Percentiles rank a stretch among this genome's conserved stretches.
These are phyloP conservation scores for Lithosia quadra DNA, from an alignment of 2,888 invertebrate species.

Conservation along the genomic window DNA sequence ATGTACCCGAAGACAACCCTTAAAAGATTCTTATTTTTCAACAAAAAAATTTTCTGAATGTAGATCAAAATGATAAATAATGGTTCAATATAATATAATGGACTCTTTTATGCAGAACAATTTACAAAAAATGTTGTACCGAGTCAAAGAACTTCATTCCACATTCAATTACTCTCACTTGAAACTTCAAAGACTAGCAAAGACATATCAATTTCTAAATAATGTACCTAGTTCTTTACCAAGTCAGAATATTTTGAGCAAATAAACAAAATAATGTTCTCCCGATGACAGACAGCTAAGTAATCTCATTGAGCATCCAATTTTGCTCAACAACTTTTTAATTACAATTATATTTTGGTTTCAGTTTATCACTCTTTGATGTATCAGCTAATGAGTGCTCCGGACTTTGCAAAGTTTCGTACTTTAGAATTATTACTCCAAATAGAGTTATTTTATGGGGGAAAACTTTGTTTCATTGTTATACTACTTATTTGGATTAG, in stretches of 20 bases:
- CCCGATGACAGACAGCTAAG: constrained; percentile 19
- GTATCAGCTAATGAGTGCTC: constrained; percentile 38
- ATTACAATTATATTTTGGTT: constrained; percentile 41
- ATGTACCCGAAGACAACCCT: not conserved
- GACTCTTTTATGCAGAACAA: not conserved
- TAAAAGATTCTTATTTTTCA: not conserved
- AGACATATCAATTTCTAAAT: constrained; percentile 24
- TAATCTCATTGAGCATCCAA: constrained; percentile 28
- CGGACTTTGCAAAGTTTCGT: constrained; percentile 21
- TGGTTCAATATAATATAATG: not conserved
- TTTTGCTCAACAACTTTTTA: constrained; percentile 39
- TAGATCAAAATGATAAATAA: not conserved
- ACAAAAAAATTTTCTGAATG: not conserved
- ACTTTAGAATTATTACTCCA: constrained; percentile 31
- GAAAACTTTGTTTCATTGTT: constrained; percentile 15
- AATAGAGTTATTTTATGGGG: constrained; percentile 25
- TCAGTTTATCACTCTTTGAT: constrained; percentile 48
- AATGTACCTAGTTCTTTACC: constrained; percentile 24
- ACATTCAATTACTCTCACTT: constrained; percentile 13
- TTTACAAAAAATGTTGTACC: not conserved
- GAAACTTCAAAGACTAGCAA: constrained; percentile 30
- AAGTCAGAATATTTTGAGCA: constrained; percentile 25
- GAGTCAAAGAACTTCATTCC: constrained; percentile 5
- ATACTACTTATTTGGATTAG: not conserved
- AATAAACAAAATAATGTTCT: constrained; percentile 21